Evolutionary conservation across 2,888 invertebrate genomes (phyloP), one percentile per base, ranked within the genome.

Genomic region (Platycnemis pennipes): DNA sequence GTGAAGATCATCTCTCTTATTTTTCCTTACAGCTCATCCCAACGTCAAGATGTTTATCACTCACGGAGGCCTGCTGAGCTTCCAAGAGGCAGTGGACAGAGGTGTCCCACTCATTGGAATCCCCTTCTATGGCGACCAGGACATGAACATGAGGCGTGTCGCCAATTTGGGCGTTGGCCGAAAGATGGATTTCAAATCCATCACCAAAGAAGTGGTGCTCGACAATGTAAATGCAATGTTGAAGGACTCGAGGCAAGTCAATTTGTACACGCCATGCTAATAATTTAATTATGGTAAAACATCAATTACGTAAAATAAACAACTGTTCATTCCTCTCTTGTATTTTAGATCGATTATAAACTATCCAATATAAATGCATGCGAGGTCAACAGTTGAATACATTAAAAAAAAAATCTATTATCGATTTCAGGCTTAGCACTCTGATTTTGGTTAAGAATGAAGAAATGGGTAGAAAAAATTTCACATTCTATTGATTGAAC

Each of bases 31-130:
- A 97, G 97, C 96, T 2, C 97, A 97, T 96, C 96, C 96, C 1
- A 97, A 97, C 94, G 96, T 97, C 0, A 97, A 96, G 95, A 95
- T 97, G 0, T 97, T 97, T 95, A 97, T 98, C 94, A 97, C 97
- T 16, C 97, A 97, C 95, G 97, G 97, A 49, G 97, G 97, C 0
- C 96, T 97, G 88, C 96, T 97, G 95, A 97, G 97, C 94, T 96
- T 97, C 22, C 97, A 97, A 95, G 97, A 97, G 95, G 96, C 97
- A 0, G 96, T 97, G 45, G 96, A 96, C 94, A 96, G 96, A 77
- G 96, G 96, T 45, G 97, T 97, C 69, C 97, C 97, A 3, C 96
- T 97, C 94, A 95, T 97, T 94, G 97, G 97, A 85, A 96, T 97
- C 95, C 97, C 97, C 63, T 96, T 97, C 46, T 96, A 96, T 77